Evolutionary conservation across 2,888 invertebrate species (phyloP).

Genomic region (Kuschelorhynchus macadamiae): DNA sequence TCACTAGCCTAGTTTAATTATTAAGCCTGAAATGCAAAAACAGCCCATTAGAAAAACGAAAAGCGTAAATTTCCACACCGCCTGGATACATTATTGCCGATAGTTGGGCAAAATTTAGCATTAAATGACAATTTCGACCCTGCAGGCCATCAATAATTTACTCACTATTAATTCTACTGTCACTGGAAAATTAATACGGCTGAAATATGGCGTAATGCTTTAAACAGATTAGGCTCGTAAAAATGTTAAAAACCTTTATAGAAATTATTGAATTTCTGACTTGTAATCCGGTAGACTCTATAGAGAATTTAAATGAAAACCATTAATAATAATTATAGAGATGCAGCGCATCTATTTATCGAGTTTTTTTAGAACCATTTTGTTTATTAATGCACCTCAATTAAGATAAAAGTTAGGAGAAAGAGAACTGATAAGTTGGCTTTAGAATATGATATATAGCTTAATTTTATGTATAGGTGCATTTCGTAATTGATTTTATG

Average conservation of each 20-base stretch:
- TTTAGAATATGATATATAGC: background rate
- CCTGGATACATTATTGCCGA: too few relatives aligned
- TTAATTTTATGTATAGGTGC: too few relatives aligned
- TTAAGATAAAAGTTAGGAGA: constrained; percentile 30
- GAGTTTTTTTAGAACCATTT: constrained; percentile 18
- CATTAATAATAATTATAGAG: constrained; percentile 32
- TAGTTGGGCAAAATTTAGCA: too few relatives aligned
- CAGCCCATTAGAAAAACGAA: too few relatives aligned
- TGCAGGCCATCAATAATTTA: too few relatives aligned
- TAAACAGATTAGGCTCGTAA: background rate
- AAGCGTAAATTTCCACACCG: too few relatives aligned
- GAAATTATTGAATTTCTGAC: constrained; percentile 30
- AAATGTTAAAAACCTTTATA: constrained; percentile 14
- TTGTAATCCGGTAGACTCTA: constrained; percentile 19
- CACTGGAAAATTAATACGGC: too few relatives aligned
- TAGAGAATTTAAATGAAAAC: constrained; percentile 25
- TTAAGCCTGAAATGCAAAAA: too few relatives aligned
- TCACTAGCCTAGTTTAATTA: too few relatives aligned
- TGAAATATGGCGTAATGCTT: background rate
- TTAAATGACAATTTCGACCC: too few relatives aligned
- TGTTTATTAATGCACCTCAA: constrained; percentile 25
- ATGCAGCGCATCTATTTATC: constrained; percentile 21
- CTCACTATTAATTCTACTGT: too few relatives aligned
- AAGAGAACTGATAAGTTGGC: background rate
- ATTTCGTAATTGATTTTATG: too few relatives aligned